Percentiles rank a stretch among this genome's conserved stretches.
These are phyloP conservation scores for Neotragus pygmaeus DNA, from an alignment of 2,113 vertebrate species.

Conservation along the genomic window DNA sequence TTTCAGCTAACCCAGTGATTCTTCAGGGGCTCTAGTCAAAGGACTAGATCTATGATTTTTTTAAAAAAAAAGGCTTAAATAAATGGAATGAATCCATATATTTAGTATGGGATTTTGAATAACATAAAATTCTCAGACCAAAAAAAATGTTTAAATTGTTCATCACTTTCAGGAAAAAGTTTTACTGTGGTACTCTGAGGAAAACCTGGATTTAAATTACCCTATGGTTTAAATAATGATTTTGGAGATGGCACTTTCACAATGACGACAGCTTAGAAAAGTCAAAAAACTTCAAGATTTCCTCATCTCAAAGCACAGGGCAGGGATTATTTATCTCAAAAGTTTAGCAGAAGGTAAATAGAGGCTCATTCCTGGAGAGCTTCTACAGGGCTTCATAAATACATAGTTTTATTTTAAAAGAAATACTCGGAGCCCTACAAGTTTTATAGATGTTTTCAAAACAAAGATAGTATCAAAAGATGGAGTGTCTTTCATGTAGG, in stretches of 20 bases:
- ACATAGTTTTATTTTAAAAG: constrained; percentile 20
- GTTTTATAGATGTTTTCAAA: constrained; percentile 12
- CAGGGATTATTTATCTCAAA: background rate
- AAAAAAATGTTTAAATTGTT: background rate
- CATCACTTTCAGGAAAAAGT: background rate
- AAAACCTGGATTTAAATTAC: constrained; percentile 7
- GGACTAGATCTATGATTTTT: background rate
- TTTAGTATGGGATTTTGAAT: background rate
- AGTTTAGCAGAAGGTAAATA: background rate
- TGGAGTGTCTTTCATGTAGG: background rate
- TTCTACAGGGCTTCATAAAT: background rate
- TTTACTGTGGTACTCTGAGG: background rate
- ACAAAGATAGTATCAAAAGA: constrained; percentile 14
- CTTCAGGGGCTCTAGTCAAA: background rate
- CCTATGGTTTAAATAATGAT: background rate
- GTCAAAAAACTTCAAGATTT: background rate
- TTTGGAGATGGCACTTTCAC: background rate
- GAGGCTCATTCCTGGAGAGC: background rate
- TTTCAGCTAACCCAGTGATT: background rate
- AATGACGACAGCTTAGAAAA: background rate
- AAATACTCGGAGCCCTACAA: background rate
- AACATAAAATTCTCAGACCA: background rate
- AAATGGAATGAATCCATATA: background rate
- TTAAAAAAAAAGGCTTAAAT: background rate
- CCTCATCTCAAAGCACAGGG: background rate